Base-by-base conservation (phyloP, 2,797 vertebrate genomes). In the Spizella passerina region DNA sequence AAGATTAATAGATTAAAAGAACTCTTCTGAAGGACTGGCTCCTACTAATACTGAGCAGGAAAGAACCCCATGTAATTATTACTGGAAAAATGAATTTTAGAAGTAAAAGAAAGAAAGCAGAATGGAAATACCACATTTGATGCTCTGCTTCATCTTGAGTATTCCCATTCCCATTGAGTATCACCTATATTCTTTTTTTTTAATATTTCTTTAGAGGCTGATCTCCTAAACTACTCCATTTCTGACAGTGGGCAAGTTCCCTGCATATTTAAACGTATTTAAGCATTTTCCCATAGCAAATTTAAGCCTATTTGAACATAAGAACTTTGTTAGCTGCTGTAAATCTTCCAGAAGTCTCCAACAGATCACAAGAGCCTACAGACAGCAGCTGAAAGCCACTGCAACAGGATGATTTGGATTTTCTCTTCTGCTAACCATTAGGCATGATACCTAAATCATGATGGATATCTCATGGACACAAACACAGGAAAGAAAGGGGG, bases 51-150 rank as follows among this genome's bases (percentile, higher is more conserved):
- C 19, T 14, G 19, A 71, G 32, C 0, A 4, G 41, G n/a, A 24
- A 70, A 63, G 53, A 69, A n/a, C 0, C 0, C 3, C 19, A 24
- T 1, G 4, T 20, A 32, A 68, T 77, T 65, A 55, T 60, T 39
- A 49, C 3, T 6, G 21, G 15, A 36, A 80, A 90, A 89, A 72
- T 23, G 0, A 81, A 66, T 21, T 49, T 26, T 1, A 81, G 9
- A 84, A 71, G 22, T 12, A 9, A 24, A 88, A 57, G 7, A 29
- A 70, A 63, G 26, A 84, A 68, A 20, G 32, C 4, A 64, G 49
- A 77, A 76, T 29, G 14, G 46, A 93, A 77, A 66, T 20, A 41
- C 2, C 7, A 55, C 16, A 47, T 53, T 43, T 29, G 49, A 61
- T 38, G 34, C 12, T 10, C 7, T 47, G 22, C 8, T 47, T 16